A percentile compares a stretch with the other conserved stretches of the same genome.
phyloP scores from a whole-genome alignment of 2,797 vertebrate species.

The Anabacerthia variegaticeps region DNA sequence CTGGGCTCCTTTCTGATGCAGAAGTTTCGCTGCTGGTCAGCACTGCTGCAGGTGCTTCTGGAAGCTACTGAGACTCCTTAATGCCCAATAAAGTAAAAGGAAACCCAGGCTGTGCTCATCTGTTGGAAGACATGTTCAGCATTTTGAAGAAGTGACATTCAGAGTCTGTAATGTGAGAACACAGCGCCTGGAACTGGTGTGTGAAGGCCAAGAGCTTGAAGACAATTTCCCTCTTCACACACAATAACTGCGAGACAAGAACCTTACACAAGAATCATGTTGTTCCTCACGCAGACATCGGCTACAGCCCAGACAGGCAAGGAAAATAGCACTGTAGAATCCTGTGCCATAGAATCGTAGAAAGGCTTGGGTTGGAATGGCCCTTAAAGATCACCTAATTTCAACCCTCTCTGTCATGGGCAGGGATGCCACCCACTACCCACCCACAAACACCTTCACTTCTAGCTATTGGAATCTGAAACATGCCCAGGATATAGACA shows the following conservation, averaged over 20 bases:
- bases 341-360: neutral
- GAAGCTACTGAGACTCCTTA: neutral
- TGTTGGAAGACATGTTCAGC: neutral
- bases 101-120: neutral
- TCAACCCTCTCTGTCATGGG: neutral
- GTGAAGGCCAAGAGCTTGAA: neutral
- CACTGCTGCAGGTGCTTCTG: neutral
- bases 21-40: neutral
- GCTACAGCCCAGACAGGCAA: neutral
- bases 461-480: neutral
- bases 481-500: neutral
- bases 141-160: neutral
- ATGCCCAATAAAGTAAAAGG: neutral
- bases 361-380: neutral
- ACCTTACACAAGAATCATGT: neutral
- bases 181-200: neutral
- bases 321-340: neutral
- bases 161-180: neutral
- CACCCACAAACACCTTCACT: fast-evolving
- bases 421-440: neutral
- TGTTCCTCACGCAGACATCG: neutral
- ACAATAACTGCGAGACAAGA: neutral
- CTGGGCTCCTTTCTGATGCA: neutral
- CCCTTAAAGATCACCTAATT: neutral
- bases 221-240: neutral